Conservation (phyloP, 1,140 invertebrate genomes). For the Radopholus similis region DNA sequence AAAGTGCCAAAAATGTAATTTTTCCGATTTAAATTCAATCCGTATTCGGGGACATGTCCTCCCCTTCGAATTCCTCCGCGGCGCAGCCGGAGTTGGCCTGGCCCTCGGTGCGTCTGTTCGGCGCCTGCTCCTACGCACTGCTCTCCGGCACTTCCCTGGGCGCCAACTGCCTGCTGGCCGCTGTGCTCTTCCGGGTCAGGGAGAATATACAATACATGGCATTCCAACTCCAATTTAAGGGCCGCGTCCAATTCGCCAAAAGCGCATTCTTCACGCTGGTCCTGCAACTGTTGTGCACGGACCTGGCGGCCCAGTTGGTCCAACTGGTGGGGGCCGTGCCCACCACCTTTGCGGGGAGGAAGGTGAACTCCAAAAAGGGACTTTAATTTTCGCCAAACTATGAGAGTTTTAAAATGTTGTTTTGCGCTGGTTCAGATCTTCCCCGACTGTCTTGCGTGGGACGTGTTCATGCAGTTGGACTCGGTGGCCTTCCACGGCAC, state of each 20-base stretch:
- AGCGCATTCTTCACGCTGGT: background rate
- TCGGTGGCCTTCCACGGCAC: slow-evolving; percentile 20
- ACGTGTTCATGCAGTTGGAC: slow-evolving; percentile 15
- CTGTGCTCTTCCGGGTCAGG: background rate
- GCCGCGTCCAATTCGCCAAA: background rate
- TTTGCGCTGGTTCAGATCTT: slow-evolving; percentile 21
- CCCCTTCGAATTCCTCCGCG: background rate
- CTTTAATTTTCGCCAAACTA: background rate
- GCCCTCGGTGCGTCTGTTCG: background rate
- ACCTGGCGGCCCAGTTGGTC: slow-evolving; percentile 1
- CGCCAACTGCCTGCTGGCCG: background rate
- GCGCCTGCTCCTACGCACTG: background rate
- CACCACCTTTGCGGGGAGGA: background rate
- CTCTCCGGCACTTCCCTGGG: background rate
- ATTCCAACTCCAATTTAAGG: background rate
- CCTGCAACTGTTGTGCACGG: slow-evolving; percentile 10
- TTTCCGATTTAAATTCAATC: no score
- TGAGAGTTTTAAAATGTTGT: background rate
- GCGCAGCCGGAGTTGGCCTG: background rate
- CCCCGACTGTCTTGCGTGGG: slow-evolving; percentile 3
- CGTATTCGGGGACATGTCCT: no score
- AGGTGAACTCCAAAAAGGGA: background rate
- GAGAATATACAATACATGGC: background rate
- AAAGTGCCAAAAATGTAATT: background rate
- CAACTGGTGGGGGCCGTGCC: slow-evolving; percentile 11